Evolutionary conservation across 2,888 invertebrate species (phyloP).

Genomic region (Camponotus fellah): DNA sequence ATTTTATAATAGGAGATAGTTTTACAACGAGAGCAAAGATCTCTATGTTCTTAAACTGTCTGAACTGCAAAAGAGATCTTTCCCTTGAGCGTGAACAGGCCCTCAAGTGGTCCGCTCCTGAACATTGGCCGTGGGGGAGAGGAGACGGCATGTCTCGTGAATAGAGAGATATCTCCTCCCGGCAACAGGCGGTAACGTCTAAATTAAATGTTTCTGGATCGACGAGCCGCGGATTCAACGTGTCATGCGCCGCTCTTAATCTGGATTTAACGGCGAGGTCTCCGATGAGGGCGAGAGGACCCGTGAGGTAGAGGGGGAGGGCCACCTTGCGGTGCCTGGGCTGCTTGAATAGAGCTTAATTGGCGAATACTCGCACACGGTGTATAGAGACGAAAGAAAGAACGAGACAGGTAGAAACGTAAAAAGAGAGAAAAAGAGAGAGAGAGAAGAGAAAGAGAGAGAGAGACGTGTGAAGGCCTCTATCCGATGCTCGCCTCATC

Average conservation of each 20-base stretch:
- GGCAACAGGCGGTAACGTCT: slow-evolving; percentile 80
- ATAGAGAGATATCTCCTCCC: slow-evolving; percentile 77
- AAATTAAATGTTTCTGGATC: slow-evolving; percentile 83
- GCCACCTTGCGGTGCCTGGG: slow-evolving; percentile 63
- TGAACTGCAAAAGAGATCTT: not conserved
- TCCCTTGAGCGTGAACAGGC: slow-evolving; percentile 4
- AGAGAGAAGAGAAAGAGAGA: slow-evolving; percentile 26
- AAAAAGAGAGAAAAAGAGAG: slow-evolving; percentile 3
- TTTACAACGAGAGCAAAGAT: not conserved
- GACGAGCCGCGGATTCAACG: slow-evolving; percentile 78
- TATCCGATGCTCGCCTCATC: slow-evolving; percentile 58
- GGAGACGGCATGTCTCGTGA: slow-evolving; percentile 59
- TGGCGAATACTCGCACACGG: slow-evolving; percentile 77
- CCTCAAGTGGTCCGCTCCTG: slow-evolving; percentile 63
- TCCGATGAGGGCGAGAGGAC: slow-evolving; percentile 71
- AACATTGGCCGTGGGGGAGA: slow-evolving; percentile 50
- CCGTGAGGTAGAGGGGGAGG: slow-evolving; percentile 37
- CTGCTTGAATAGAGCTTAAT: slow-evolving; percentile 79
- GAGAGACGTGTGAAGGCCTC: slow-evolving; percentile 63
- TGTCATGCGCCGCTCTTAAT: slow-evolving; percentile 80
- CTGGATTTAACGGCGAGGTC: slow-evolving; percentile 81
- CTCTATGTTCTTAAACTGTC: not conserved
- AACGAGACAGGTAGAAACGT: slow-evolving; percentile 28
- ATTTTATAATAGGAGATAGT: not conserved
- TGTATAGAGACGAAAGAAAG: slow-evolving; percentile 63